Base-by-base conservation (phyloP, 2,113 vertebrate genomes). In the Solea senegalensis region DNA sequence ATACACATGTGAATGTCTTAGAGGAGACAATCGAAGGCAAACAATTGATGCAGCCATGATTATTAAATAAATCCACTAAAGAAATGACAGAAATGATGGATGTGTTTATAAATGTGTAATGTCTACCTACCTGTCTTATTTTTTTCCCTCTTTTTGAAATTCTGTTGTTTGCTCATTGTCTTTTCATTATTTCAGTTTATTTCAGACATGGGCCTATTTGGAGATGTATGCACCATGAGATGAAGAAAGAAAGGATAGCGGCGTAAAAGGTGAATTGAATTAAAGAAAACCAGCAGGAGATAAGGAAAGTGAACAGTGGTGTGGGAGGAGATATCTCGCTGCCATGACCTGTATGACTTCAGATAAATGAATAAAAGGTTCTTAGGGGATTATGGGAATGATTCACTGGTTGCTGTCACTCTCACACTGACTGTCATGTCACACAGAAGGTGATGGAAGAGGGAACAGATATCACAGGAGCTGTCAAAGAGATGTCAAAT, bases 321-420 rank as follows among this genome's bases (percentile, higher is more conserved):
- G 1, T 21, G 21, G 82, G 67, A 68, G 40, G 50, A 27, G 12
- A 84, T 16, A 80, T 83, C 73, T 75, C 60, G 78, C 73, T 65
- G 40, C 58, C 69, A 68, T 60, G 59, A 71, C 76, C 58, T 71
- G 52, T 16, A 15, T 40, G 61, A 3, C 66, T 76, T 56, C 41
- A 16, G 53, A 55, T 71, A 69, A 86, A 70, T 66, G 14, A 74
- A 69, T 58, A 9, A 53, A 81, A 72, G 72, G 48, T 58, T 76
- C 80, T 59, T 49, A 7, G 9, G 9, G 34, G 48, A 39, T 21
- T 21, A 21, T 21, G 21, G 21, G 21, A 21, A 34, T 45, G 58
- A 76, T 62, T 82, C 65, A 57, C 45, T 43, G 27, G 58, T 45
- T 1, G 69, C 16, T 55, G 51, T 59, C 69, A 62, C 34, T 48